These are phyloP conservation scores for Barbus barbus DNA, from an alignment of 2,113 vertebrate genomes.

Conservation along the genomic window DNA sequence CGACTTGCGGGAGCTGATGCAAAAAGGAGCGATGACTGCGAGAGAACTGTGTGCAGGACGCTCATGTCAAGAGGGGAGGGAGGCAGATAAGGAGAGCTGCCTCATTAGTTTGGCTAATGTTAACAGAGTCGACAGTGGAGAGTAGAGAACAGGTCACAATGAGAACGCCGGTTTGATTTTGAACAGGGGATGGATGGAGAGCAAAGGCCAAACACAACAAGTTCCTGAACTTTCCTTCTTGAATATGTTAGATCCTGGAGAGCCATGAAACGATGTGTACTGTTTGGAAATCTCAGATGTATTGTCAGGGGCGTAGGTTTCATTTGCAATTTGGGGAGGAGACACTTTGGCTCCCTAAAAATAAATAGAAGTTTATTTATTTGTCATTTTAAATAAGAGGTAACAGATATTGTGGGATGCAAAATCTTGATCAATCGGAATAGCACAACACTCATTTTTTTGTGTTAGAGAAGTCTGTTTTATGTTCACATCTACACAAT, in stretches of 20 bases:
- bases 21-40: slow-evolving; percentile 45
- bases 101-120: slow-evolving; percentile 59
- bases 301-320: background rate
- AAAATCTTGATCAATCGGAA: background rate
- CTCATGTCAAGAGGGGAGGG: slow-evolving; percentile 46
- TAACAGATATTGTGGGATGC: background rate
- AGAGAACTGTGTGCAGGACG: slow-evolving; percentile 34
- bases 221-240: slow-evolving; percentile 45
- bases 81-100: slow-evolving; percentile 45
- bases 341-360: background rate
- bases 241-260: slow-evolving; percentile 17
- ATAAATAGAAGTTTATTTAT: background rate
- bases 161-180: slow-evolving; percentile 23
- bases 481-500: background rate
- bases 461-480: background rate
- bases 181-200: slow-evolving; percentile 26
- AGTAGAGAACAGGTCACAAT: slow-evolving; percentile 41
- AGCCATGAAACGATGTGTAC: background rate
- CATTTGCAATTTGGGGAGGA: background rate
- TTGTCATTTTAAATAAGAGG: background rate
- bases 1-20: slow-evolving; percentile 47
- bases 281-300: background rate
- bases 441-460: background rate
- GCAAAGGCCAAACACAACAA: slow-evolving; percentile 49
- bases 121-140: slow-evolving; percentile 50